A percentile compares a stretch with the other conserved stretches of the same genome.
Conservation (phyloP, 2,888 invertebrate species). For the Odontothrips loti region DNA sequence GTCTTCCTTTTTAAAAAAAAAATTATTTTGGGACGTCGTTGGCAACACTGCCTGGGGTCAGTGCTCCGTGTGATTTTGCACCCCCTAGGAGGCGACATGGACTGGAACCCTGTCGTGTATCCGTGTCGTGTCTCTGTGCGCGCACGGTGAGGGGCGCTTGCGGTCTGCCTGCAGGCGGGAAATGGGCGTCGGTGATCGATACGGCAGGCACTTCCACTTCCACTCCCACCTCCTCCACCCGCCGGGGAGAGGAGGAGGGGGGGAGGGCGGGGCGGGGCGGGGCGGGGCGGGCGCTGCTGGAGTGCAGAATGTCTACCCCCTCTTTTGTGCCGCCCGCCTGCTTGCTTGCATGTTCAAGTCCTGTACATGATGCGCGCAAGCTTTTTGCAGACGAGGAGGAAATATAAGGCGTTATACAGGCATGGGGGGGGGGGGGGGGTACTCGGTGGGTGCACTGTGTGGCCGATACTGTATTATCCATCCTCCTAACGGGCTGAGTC, state of each 20-base stretch:
- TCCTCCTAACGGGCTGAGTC: no score
- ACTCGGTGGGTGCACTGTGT: neutral
- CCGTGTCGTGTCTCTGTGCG: neutral
- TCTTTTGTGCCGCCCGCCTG: neutral
- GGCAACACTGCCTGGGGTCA: neutral
- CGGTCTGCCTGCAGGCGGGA: neutral
- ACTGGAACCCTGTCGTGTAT: no score
- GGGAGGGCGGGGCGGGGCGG: neutral
- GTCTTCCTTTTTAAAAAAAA: neutral
- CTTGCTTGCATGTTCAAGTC: neutral
- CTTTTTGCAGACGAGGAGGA: neutral
- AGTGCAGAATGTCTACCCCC: neutral
- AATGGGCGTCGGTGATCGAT: slow-evolving; percentile 19
- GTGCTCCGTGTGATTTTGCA: neutral
- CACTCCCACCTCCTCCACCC: neutral
- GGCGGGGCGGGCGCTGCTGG: neutral
- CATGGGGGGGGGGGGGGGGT: no score
- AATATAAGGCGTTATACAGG: no score
- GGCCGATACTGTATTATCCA: neutral
- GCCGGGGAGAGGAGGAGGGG: neutral
- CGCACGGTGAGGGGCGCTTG: no score
- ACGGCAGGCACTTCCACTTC: neutral
- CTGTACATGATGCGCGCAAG: neutral
- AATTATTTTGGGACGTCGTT: neutral
- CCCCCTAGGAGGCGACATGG: no score